Conservation (phyloP, 2,888 invertebrate species). For the Sialis lutaria region DNA sequence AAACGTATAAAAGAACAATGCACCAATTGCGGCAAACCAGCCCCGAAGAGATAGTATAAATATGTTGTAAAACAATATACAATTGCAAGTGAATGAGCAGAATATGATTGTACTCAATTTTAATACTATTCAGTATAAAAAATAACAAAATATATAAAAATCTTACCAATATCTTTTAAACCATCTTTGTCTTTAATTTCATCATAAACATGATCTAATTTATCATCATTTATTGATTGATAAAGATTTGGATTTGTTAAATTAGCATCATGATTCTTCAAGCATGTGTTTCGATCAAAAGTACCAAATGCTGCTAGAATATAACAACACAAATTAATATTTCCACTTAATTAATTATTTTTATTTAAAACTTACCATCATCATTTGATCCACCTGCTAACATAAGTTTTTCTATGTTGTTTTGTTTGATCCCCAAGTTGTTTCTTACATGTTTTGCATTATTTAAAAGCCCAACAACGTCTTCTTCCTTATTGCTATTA, state of each 20-base stretch:
- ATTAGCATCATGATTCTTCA: slow-evolving; percentile 75
- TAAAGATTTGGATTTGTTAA: slow-evolving; percentile 75
- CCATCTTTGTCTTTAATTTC: slow-evolving; percentile 74
- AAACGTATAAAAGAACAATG: too few relatives aligned
- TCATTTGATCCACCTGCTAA: slow-evolving; percentile 31
- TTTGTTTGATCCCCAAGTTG: slow-evolving; percentile 36
- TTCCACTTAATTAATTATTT: not conserved
- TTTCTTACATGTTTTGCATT: slow-evolving; percentile 38
- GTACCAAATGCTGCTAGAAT: slow-evolving; percentile 32
- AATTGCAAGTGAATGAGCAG: too few relatives aligned
- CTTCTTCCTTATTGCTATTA: slow-evolving; percentile 30
- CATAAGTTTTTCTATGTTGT: slow-evolving; percentile 34
- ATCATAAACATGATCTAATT: slow-evolving; percentile 72
- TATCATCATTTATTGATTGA: slow-evolving; percentile 60
- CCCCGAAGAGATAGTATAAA: too few relatives aligned
- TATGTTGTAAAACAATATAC: too few relatives aligned
- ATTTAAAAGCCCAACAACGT: slow-evolving; percentile 34
- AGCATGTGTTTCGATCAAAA: slow-evolving; percentile 44
- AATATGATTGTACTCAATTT: not conserved
- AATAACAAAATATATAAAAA: not conserved
- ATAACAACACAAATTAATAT: slow-evolving; percentile 8
- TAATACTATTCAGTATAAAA: not conserved
- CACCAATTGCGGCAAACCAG: too few relatives aligned
- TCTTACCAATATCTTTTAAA: slow-evolving; percentile 37
- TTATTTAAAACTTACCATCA: slow-evolving; percentile 19